A percentile compares a stretch with the other conserved stretches of the same genome.
Evolutionary conservation across 2,888 invertebrate genomes (phyloP).

Genomic region (Oscheius myriophilus): DNA sequence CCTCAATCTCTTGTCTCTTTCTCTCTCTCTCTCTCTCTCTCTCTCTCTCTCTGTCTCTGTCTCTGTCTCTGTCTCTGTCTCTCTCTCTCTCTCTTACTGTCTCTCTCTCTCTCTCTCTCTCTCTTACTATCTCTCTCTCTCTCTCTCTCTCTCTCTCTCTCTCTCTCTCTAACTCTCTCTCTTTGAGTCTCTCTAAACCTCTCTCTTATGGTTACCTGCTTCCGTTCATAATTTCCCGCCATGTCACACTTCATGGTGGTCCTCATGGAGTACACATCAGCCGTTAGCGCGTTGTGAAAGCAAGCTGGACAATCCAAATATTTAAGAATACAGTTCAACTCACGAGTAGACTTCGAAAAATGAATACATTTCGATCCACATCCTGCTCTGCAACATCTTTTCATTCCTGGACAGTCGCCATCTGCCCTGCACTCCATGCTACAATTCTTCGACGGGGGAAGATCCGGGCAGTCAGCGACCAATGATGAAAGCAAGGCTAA

Average conservation of each 20-base stretch:
- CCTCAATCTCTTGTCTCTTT: background rate
- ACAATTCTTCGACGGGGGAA: conserved; percentile 34
- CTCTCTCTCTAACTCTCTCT: too few species aligned
- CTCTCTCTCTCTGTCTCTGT: background rate
- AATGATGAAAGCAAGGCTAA: conserved; percentile 38
- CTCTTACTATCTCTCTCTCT: background rate
- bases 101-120: background rate
- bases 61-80: background rate
- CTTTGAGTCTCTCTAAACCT: too few species aligned
- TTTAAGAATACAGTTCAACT: conserved; percentile 3
- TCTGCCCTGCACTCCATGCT: conserved; percentile 53
- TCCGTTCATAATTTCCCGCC: conserved; percentile 60
- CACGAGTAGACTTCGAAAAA: conserved; percentile 56
- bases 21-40: background rate
- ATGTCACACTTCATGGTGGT: conserved; percentile 52
- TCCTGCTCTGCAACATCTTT: conserved; percentile 57
- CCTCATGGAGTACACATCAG: conserved; percentile 55
- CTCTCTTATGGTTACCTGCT: conserved; percentile 28
- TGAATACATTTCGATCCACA: conserved; percentile 57
- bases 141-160: background rate
- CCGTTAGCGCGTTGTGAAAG: conserved; percentile 59
- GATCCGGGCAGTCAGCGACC: conserved; percentile 54
- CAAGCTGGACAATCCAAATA: conserved; percentile 44
- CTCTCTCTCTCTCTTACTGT: too few species aligned
- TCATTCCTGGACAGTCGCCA: conserved; percentile 57